Evolutionary conservation across 2,797 vertebrate species (phyloP).

Genomic region (Stomatorhinus walkeri): DNA sequence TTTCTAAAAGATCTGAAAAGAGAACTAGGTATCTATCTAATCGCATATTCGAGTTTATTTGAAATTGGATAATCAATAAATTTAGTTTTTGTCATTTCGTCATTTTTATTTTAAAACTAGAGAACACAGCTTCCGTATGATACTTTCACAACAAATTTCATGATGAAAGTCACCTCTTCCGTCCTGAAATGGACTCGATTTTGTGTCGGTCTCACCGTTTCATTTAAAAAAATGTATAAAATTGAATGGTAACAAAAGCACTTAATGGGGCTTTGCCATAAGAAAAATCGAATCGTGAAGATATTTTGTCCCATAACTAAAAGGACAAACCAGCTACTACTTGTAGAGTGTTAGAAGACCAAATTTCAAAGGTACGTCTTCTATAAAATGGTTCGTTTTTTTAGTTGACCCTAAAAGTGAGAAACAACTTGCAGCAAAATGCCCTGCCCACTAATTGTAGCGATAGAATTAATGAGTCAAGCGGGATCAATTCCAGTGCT

Average conservation of each 20-base stretch:
- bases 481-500: not conserved
- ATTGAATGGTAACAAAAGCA: not conserved
- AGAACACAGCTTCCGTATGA: not conserved
- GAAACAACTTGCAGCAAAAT: conserved; percentile 19
- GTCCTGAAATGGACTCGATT: not conserved
- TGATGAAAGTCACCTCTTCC: not conserved
- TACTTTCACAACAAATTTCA: conserved; percentile 9
- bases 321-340: not conserved
- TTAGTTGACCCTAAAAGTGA: not conserved
- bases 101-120: not conserved
- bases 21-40: not conserved
- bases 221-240: not conserved
- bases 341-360: not conserved
- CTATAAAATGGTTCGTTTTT: not conserved
- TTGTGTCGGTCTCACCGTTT: not conserved
- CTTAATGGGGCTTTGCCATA: not conserved
- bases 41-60: not conserved
- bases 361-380: not conserved
- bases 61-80: not conserved
- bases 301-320: not conserved
- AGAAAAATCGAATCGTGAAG: not conserved
- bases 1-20: not conserved
- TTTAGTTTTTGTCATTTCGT: not conserved
- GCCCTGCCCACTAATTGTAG: conserved; percentile 10
- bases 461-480: conserved; percentile 18